These are phyloP conservation scores for Saccostrea cuccullata DNA, from an alignment of 1,140 invertebrate genomes.

Conservation along the genomic window DNA sequence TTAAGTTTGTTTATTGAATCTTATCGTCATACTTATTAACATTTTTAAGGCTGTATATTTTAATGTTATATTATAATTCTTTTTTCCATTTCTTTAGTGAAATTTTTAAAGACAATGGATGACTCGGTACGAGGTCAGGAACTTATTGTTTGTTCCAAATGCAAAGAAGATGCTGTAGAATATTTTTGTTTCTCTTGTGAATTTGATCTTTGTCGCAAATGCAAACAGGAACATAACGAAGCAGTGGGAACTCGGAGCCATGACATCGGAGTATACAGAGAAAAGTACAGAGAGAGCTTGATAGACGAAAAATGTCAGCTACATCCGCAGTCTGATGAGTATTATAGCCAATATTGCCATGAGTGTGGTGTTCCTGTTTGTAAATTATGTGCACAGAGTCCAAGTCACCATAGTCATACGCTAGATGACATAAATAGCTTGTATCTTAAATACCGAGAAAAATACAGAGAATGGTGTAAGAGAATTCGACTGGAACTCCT, in stretches of 20 bases:
- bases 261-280: background rate
- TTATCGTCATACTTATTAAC: too few species aligned
- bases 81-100: too few species aligned
- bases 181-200: background rate
- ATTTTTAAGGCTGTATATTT: too few species aligned
- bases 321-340: background rate
- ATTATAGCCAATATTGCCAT: background rate
- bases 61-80: too few species aligned
- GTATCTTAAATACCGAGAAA: background rate
- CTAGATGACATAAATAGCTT: background rate
- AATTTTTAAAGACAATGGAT: background rate
- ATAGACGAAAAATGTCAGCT: background rate
- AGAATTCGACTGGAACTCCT: background rate
- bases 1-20: too few species aligned
- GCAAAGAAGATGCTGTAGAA: background rate
- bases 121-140: background rate
- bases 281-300: background rate
- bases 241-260: background rate
- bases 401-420: background rate
- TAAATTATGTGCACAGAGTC: background rate
- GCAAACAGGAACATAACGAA: background rate
- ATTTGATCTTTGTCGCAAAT: background rate
- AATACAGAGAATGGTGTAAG: background rate
- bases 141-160: background rate
- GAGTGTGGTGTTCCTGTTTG: background rate